Evolutionary conservation across 1,140 invertebrate genomes (phyloP).

Genomic region (Temnothorax curvispinosus): DNA sequence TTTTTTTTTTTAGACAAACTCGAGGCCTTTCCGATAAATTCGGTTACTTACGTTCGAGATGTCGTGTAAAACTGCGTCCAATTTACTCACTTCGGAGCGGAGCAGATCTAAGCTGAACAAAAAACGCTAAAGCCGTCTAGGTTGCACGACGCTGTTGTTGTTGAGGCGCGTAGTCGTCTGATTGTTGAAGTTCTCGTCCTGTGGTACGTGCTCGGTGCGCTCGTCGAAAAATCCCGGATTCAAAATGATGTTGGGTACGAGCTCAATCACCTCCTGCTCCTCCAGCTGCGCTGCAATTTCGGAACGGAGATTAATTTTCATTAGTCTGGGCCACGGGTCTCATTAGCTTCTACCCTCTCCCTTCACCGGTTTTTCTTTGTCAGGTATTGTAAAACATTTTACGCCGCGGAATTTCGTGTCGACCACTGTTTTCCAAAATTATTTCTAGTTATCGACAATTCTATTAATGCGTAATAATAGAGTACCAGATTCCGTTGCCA

Average conservation of each 20-base stretch:
- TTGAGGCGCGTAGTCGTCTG: slow-evolving; percentile 88
- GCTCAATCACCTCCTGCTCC: slow-evolving; percentile 93
- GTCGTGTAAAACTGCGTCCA: slow-evolving; percentile 64
- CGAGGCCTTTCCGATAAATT: slow-evolving; percentile 64
- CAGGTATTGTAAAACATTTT: slow-evolving; percentile 39
- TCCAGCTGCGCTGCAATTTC: slow-evolving; percentile 87
- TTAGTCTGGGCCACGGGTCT: slow-evolving; percentile 80
- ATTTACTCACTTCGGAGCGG: slow-evolving; percentile 61
- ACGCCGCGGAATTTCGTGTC: background rate
- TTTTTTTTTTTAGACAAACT: slow-evolving; percentile 46
- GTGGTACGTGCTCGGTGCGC: slow-evolving; percentile 85
- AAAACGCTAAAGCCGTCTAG: slow-evolving; percentile 85
- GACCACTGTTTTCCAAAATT: background rate
- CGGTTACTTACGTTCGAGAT: slow-evolving; percentile 70
- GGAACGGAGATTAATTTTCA: slow-evolving; percentile 85
- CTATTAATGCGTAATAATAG: background rate
- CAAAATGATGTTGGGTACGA: slow-evolving; percentile 95
- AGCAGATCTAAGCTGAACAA: slow-evolving; percentile 44
- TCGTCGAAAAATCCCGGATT: slow-evolving; percentile 93
- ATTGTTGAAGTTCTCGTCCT: slow-evolving; percentile 89
- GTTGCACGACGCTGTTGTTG: slow-evolving; percentile 89
- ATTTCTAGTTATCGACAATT: background rate
- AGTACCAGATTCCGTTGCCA: background rate
- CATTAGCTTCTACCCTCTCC: slow-evolving; percentile 85
- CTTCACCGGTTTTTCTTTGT: slow-evolving; percentile 76